phyloP scores from a whole-genome alignment of 2,797 vertebrate species.

The Apogon hyalosoma region DNA sequence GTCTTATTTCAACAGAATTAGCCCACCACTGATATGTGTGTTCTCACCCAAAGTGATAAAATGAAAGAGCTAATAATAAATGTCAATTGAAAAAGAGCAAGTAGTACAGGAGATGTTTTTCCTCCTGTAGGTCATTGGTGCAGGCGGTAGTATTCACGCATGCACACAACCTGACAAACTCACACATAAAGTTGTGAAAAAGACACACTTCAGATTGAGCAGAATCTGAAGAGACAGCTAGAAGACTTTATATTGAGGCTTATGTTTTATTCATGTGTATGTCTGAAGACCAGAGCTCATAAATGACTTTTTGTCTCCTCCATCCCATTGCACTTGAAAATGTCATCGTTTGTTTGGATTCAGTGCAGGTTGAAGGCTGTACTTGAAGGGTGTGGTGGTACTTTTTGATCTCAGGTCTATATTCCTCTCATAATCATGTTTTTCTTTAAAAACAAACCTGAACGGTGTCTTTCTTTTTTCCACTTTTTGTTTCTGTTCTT shows the following conservation, averaged over 20 bases:
- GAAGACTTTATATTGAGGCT: slow-evolving; percentile 58
- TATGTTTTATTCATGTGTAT: slow-evolving; percentile 75
- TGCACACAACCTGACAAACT: slow-evolving; percentile 5
- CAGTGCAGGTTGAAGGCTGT: slow-evolving; percentile 28
- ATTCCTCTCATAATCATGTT: slow-evolving; percentile 5
- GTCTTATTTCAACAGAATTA: neutral
- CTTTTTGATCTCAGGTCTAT: slow-evolving; percentile 27
- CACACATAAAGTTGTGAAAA: slow-evolving; percentile 27
- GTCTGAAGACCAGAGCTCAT: slow-evolving; percentile 57
- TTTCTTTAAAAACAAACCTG: slow-evolving; percentile 31
- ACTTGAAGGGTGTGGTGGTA: slow-evolving; percentile 54
- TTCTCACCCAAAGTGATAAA: neutral
- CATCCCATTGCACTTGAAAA: slow-evolving; percentile 56
- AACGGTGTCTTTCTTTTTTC: neutral
- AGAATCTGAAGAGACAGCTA: slow-evolving; percentile 53
- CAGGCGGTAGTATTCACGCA: neutral
- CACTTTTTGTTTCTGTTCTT: neutral
- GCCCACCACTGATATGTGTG: neutral
- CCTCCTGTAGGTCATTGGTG: neutral
- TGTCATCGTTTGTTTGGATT: slow-evolving; percentile 68
- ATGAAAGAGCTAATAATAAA: neutral
- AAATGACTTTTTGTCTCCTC: slow-evolving; percentile 68
- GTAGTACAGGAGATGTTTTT: slow-evolving; percentile 3
- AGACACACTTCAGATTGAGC: slow-evolving; percentile 44
- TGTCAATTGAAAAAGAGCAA: neutral